Percentiles rank a stretch among this genome's conserved stretches.
These are phyloP conservation scores for Catharus fuscescens DNA, from an alignment of 2,113 vertebrate genomes.

Conservation along the genomic window DNA sequence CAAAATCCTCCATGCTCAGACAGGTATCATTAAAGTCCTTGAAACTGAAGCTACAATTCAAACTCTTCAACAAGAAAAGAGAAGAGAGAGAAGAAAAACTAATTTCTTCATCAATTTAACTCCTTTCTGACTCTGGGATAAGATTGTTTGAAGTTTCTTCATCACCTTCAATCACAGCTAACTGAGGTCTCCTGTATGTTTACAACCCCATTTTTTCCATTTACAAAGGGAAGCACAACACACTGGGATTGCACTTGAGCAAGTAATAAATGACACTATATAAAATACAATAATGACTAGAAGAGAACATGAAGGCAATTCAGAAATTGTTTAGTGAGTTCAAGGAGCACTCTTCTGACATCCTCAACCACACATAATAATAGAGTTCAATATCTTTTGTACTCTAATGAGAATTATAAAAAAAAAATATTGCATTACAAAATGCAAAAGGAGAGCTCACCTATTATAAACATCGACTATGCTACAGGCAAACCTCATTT, in stretches of 20 bases:
- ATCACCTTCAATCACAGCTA: background rate
- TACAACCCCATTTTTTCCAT: background rate
- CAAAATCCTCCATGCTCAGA: background rate
- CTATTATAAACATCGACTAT: background rate
- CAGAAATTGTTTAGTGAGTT: background rate
- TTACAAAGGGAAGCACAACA: background rate
- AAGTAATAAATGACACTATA: background rate
- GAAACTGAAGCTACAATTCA: background rate
- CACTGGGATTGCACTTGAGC: background rate
- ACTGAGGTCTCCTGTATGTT: background rate
- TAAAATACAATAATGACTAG: background rate
- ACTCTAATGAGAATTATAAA: background rate
- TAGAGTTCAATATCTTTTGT: background rate
- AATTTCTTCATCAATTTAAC: background rate
- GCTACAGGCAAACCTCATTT: background rate
- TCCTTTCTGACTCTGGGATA: background rate
- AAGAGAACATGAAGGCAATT: background rate
- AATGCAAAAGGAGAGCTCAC: background rate
- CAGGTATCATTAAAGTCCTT: background rate
- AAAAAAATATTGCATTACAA: background rate
- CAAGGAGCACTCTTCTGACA: background rate
- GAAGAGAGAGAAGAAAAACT: background rate
- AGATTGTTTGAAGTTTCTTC: background rate
- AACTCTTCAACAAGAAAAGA: background rate
- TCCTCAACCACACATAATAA: background rate